Evolutionary conservation across 2,113 vertebrate species (phyloP), one percentile per base, ranked within the genome.

Genomic region (Zosterops lateralis): DNA sequence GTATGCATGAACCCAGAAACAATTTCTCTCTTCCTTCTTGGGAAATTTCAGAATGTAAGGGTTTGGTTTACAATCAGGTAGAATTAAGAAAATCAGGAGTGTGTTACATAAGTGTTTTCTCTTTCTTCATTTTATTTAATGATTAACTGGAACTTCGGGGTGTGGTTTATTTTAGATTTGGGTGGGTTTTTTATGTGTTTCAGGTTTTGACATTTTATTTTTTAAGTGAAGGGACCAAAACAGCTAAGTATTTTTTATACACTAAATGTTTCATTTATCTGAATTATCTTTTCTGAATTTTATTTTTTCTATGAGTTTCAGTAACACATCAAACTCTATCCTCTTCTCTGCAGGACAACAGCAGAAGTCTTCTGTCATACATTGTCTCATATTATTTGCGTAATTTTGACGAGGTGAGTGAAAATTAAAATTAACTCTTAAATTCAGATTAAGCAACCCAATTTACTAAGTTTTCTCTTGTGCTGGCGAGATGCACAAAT

Each of bases 311-410:
- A 15, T 58, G 18, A 48, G 22, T 61, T 79, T 84, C 40, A 81
- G 19, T 82, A 89, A 93, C 12, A 54, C 22, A 36, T 6, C 9
- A 65, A 72, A 81, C 8, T 51, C 92, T 68, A 34, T 95, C 58
- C 95, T 89, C 94, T 88, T 76, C 95, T 90, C 95, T 96, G 96
- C 97, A 99, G 99, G 99, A 99, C 94, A 99, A 98, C 95, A 98
- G 97, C 89, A 98, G 98, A 90, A 99, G 98, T 96, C 98, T 99
- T 90, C 96, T 99, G 16, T 98, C 98, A 4, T 99, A 99, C 51
- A 98, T 99, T 17, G 99, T 99, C 31, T 97, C 99, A 0, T 99
- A 99, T 96, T 99, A 99, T 96, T 98, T 99, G 74, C 98, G 98
- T 83, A 98, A 99, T 96, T 99, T 99, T 95, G 99, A 99, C 95